Evolutionary conservation across 2,113 vertebrate species (phyloP), one percentile per base, ranked within the genome.

Genomic region (Prunella himalayana): DNA sequence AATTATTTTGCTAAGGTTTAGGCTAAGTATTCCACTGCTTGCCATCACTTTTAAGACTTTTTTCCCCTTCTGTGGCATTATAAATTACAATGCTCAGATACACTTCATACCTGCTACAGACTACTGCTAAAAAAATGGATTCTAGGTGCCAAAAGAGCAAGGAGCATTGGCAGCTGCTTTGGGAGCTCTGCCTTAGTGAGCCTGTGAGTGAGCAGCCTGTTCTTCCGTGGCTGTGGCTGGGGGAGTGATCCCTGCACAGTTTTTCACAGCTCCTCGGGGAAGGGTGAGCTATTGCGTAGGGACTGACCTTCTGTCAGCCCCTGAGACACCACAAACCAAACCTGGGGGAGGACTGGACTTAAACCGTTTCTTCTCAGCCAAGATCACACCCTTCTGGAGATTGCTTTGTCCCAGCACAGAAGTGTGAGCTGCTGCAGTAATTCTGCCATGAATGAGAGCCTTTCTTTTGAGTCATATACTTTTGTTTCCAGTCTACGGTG

Each of bases 381-480:
- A 71, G 61, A 91, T 86, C 94, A 92, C 94, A 88, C 91, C 94
- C 92, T 94, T 95, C 73, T 95, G 92, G 89, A 92, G 81, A 31
- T 84, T 91, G 73, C 77, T 94, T 91, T 93, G 77, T 95, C 77
- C 89, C 92, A 79, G 86, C 65, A 75, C 86, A 87, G 91, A 89
- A 94, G 94, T 93, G 92, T 91, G 91, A 94, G 95, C 70, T 86
- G 92, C 81, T 91, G 72, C 92, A 94, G 91, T 79, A 94, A 94
- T 76, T 94, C 88, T 72, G 65, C 95, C 69, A 76, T 97, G 95
- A 97, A 97, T 96, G 77, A 94, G 83, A 78, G 80, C 73, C 86
- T 95, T 96, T 96, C 88, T 96, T 95, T 93, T 89, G 92, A 97
- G 80, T 91, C 83, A 75, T 81, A 66, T 66, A 86, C 94, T 94